A percentile compares a stretch with the other conserved stretches of the same genome.
Conservation (phyloP, 1,140 invertebrate species). For the Drosophila pachea region DNA sequence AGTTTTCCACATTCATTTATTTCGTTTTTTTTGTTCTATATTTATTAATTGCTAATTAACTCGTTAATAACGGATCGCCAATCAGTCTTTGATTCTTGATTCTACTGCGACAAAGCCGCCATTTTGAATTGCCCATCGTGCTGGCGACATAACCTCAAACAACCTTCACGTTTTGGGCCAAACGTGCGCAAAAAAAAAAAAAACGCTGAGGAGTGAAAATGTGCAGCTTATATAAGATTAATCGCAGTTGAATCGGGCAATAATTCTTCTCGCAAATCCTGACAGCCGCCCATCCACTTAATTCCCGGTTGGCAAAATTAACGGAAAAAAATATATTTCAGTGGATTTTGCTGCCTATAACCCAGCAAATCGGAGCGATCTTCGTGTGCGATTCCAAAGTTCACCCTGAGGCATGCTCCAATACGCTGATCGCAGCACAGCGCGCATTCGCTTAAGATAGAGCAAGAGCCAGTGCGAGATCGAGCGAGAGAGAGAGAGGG, state of each 20-base stretch:
- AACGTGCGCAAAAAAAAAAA: constrained; percentile 16
- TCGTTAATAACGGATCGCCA: background rate
- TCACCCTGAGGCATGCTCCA: constrained; percentile 55
- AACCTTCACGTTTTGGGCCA: constrained; percentile 13
- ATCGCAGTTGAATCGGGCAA: background rate
- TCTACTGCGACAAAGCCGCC: constrained; percentile 3
- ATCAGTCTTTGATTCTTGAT: background rate
- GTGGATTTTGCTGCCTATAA: constrained; percentile 45
- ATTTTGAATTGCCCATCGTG: constrained; percentile 14
- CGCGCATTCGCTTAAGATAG: constrained; percentile 4
- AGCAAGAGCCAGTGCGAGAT: background rate
- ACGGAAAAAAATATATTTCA: constrained; percentile 33
- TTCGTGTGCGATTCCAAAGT: constrained; percentile 65
- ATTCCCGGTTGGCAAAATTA: constrained; percentile 23
- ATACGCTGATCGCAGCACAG: constrained; percentile 52
- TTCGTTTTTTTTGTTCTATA: background rate
- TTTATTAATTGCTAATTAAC: background rate
- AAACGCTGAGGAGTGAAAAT: background rate
- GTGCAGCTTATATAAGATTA: constrained; percentile 7
- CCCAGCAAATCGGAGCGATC: constrained; percentile 53
- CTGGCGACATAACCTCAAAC: constrained; percentile 33
- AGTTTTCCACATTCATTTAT: too few species aligned
- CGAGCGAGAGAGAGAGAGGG: constrained; percentile 3
- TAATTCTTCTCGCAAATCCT: constrained; percentile 28
- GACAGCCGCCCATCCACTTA: constrained; percentile 1